Evolutionary conservation across 2,113 vertebrate species (phyloP).

Genomic region (Hippocampus mohnikei): DNA sequence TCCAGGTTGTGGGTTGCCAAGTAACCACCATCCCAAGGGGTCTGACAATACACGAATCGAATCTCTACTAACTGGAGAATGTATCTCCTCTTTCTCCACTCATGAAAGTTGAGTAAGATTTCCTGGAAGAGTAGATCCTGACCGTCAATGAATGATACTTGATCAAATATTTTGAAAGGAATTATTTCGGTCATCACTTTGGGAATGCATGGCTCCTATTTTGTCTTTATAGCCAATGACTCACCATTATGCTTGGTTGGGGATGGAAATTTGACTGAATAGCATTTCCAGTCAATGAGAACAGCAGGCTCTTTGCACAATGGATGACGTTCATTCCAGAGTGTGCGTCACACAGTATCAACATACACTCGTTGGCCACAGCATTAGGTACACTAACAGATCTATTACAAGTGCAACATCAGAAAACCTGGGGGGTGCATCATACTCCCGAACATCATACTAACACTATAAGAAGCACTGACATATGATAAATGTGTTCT

Average conservation of each 20-base stretch:
- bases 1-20: slow-evolving; percentile 66
- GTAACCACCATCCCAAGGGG: slow-evolving; percentile 67
- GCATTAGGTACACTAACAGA: background rate
- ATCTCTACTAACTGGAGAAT: slow-evolving; percentile 50
- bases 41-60: slow-evolving; percentile 44
- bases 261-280: slow-evolving; percentile 35
- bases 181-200: slow-evolving; percentile 22
- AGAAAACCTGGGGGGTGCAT: background rate
- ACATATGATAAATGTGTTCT: too few relatives aligned
- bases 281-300: slow-evolving; percentile 47
- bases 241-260: slow-evolving; percentile 25
- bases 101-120: slow-evolving; percentile 19
- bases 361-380: background rate
- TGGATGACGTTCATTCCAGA: slow-evolving; percentile 38
- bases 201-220: slow-evolving; percentile 27
- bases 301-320: slow-evolving; percentile 41
- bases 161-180: slow-evolving; percentile 28
- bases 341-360: slow-evolving; percentile 14
- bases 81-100: slow-evolving; percentile 32
- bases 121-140: slow-evolving; percentile 16
- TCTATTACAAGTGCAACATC: background rate
- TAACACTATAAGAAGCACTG: too few relatives aligned
- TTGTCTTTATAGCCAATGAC: slow-evolving; percentile 18
- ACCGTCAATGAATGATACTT: slow-evolving; percentile 4
- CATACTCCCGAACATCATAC: too few relatives aligned